Conservation (phyloP, 2,888 invertebrate genomes). For the Chymomyza procnemis region DNA sequence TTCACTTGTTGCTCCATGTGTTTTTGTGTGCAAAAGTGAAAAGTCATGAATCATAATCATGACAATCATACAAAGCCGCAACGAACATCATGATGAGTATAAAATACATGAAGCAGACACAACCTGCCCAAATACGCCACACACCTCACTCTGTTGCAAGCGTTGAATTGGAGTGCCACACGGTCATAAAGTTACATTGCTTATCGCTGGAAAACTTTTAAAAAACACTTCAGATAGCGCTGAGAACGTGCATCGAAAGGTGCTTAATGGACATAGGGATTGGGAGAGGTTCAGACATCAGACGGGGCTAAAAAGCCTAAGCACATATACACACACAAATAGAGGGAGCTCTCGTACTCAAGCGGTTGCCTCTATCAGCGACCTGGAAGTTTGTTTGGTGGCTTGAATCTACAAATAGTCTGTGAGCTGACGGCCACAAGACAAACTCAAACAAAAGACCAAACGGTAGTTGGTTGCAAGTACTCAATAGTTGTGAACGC, state of each 20-base stretch:
- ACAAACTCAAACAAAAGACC: slow-evolving; percentile 71
- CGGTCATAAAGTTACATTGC: slow-evolving; percentile 68
- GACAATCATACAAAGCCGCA: slow-evolving; percentile 53
- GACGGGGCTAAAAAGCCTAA: not conserved
- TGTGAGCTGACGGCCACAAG: slow-evolving; percentile 60
- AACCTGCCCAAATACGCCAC: slow-evolving; percentile 12
- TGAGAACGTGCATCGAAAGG: slow-evolving; percentile 47
- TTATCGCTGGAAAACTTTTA: slow-evolving; percentile 71
- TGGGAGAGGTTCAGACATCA: slow-evolving; percentile 3
- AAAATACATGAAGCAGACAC: slow-evolving; percentile 1
- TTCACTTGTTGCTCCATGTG: slow-evolving; percentile 27
- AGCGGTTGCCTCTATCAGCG: not conserved
- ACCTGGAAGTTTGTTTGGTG: slow-evolving; percentile 45
- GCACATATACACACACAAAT: slow-evolving; percentile 14
- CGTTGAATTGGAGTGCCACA: slow-evolving; percentile 30
- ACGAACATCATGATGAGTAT: slow-evolving; percentile 34
- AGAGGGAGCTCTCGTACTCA: not conserved
- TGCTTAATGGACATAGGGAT: slow-evolving; percentile 10
- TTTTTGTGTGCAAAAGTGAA: slow-evolving; percentile 59
- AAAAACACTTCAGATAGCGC: slow-evolving; percentile 69
- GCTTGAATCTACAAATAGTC: slow-evolving; percentile 71
- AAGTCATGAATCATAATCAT: slow-evolving; percentile 71
- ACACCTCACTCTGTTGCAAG: slow-evolving; percentile 6
- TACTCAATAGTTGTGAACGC: slow-evolving; percentile 54
- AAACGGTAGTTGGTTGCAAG: slow-evolving; percentile 60